Evolutionary conservation across 2,888 invertebrate species (phyloP), one percentile per base, ranked within the genome.

Genomic region (Nyleta sp.): DNA sequence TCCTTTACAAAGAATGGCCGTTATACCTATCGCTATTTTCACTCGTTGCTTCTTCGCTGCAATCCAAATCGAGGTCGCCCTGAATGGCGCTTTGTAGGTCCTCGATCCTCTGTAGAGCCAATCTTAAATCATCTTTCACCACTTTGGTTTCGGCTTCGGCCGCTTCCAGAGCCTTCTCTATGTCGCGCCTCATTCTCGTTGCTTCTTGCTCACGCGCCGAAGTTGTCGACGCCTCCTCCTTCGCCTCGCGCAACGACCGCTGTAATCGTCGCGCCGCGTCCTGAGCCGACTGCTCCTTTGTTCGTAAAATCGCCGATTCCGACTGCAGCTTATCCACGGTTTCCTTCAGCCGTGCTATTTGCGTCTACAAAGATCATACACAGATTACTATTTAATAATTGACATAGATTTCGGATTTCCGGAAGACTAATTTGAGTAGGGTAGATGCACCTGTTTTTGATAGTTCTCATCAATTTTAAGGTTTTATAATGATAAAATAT

Each of bases 81-180:
- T 97, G 97, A 89, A 98, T 96, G 77, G 98, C 98, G 86, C 96
- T 95, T 89, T 98, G 98, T 80, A 99, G 92, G 87, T 98, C 98
- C 50, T 97, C 95, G 83, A 98, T 98, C 76, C 98, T 93, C 80
- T 98, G 94, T 72, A 97, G 93, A 3, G 98, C 98, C 64, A 98
- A 92, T 60, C 97, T 93, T 46, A 98, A 93, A 91, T 98, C 98
- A 90, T 95, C 94, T 87, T 94, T 91, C 44, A 96, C 93, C 80
- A 95, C 93, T 83, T 95, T 91, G 60, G 94, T 93, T 91, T 96
- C 95, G 33, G 95, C 92, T 85, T 95, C 94, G 57, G 95, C 93
- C 22, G 94, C 92, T 73, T 95, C 94, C 57, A 95, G 92, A 44
- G 94, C 93, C 84, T 95, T 94, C 83, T 96, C 97, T 48, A 96